phyloP scores from a whole-genome alignment of 2,113 vertebrate genomes.

The Loxodonta africana region DNA sequence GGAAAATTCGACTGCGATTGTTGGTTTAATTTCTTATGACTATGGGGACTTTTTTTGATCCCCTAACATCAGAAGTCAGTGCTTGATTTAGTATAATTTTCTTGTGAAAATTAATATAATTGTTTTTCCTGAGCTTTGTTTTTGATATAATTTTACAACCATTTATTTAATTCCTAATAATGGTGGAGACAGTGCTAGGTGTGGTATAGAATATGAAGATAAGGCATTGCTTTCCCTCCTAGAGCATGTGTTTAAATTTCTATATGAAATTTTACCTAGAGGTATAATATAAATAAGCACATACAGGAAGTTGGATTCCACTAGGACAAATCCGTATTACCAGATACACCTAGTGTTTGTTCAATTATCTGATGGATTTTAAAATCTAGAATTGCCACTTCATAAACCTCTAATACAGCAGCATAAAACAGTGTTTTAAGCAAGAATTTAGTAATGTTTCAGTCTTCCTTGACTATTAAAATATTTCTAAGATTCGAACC shows the following conservation, averaged over 20 bases:
- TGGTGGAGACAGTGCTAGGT: conserved; percentile 1
- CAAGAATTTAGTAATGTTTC: neutral
- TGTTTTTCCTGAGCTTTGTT: conserved; percentile 32
- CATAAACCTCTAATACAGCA: neutral
- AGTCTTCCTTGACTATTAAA: conserved; percentile 36
- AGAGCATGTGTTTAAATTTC: conserved; percentile 43
- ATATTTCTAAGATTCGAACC: neutral
- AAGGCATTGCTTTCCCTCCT: conserved; percentile 15
- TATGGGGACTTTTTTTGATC: conserved; percentile 58
- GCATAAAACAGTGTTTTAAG: conserved; percentile 24
- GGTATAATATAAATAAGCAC: conserved; percentile 23
- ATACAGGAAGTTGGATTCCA: neutral
- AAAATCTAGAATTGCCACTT: neutral
- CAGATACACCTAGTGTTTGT: neutral
- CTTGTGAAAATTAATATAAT: conserved; percentile 56
- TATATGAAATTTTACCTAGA: neutral
- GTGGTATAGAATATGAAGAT: neutral
- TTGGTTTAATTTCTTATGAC: conserved; percentile 59
- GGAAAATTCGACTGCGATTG: conserved; percentile 61
- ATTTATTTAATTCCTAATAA: conserved; percentile 33
- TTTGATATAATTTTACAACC: neutral
- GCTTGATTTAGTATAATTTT: conserved; percentile 57
- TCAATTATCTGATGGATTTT: conserved; percentile 7
- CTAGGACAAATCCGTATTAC: neutral
- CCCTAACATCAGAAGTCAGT: neutral